A percentile compares a stretch with the other conserved stretches of the same genome.
Conservation (phyloP, 1,140 invertebrate genomes). For the Goniozus legneri region DNA sequence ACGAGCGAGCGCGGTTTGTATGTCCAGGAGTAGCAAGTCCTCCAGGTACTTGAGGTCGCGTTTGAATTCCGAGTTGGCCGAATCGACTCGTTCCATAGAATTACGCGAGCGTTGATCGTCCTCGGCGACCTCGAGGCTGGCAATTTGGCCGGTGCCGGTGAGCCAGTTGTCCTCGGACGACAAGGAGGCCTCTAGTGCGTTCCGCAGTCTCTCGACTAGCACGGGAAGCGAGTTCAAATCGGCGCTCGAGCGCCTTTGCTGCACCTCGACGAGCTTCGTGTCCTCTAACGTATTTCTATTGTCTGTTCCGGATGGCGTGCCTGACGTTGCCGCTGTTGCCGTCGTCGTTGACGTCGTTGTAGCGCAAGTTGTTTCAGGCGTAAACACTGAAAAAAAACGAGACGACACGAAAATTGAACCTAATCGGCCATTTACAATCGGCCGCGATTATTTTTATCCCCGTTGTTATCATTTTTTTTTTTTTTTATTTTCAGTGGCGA, state of each 20-base stretch:
- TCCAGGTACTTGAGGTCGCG: constrained; percentile 44
- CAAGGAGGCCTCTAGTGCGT: constrained; percentile 42
- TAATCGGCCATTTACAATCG: neutral
- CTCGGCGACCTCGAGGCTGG: neutral
- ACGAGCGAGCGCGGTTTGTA: constrained; percentile 71
- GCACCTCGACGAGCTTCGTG: neutral
- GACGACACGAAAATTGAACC: constrained; percentile 16
- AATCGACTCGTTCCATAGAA: constrained; percentile 22
- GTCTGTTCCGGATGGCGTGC: neutral
- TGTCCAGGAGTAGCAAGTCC: constrained; percentile 67
- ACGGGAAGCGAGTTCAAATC: constrained; percentile 53
- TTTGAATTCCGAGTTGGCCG: constrained; percentile 15
- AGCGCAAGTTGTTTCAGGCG: neutral
- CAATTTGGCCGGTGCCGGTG: neutral
- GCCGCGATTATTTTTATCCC: neutral
- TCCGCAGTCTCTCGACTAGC: constrained; percentile 50
- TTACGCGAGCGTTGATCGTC: no score
- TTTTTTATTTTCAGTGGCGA: no score
- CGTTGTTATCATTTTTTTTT: neutral
- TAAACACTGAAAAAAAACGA: constrained; percentile 16
- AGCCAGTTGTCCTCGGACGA: constrained; percentile 16
- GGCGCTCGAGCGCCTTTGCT: constrained; percentile 24
- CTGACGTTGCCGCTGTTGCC: neutral
- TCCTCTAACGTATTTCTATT: neutral
- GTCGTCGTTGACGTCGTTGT: constrained; percentile 2